Conservation (phyloP, 1,140 invertebrate species). For the Pseudomyrmex cubaensis region DNA sequence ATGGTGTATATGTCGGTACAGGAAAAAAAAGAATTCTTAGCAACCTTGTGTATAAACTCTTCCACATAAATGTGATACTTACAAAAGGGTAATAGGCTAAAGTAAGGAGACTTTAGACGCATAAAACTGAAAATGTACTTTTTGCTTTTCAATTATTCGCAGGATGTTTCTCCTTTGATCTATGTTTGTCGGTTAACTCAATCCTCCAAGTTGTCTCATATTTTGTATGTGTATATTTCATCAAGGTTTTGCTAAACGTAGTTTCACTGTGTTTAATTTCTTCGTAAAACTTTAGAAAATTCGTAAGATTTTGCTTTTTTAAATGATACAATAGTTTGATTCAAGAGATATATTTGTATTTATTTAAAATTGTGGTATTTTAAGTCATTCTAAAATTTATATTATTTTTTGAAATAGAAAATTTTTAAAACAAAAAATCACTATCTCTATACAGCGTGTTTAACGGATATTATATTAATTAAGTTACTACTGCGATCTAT, state of each 20-base stretch:
- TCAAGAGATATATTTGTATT: not conserved
- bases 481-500: conserved; percentile 38
- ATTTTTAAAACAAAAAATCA: conserved; percentile 8
- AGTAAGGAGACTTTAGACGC: conserved; percentile 25
- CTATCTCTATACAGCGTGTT: not conserved
- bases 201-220: not conserved
- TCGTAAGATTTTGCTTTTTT: no score
- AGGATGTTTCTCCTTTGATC: not conserved
- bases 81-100: conserved; percentile 61
- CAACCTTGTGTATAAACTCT: conserved; percentile 46
- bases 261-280: no score
- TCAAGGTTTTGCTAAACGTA: not conserved
- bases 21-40: conserved; percentile 44
- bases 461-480: conserved; percentile 7
- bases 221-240: not conserved
- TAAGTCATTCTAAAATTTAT: conserved; percentile 28
- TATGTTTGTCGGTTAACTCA: not conserved
- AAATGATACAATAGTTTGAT: not conserved
- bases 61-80: conserved; percentile 68
- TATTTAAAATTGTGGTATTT: conserved; percentile 4
- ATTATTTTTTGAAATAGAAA: conserved; percentile 30
- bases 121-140: conserved; percentile 2
- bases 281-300: no score
- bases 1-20: conserved; percentile 13
- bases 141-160: not conserved